Evolutionary conservation across 1,140 invertebrate species (phyloP).

Genomic region (Conopomorpha cramerella): DNA sequence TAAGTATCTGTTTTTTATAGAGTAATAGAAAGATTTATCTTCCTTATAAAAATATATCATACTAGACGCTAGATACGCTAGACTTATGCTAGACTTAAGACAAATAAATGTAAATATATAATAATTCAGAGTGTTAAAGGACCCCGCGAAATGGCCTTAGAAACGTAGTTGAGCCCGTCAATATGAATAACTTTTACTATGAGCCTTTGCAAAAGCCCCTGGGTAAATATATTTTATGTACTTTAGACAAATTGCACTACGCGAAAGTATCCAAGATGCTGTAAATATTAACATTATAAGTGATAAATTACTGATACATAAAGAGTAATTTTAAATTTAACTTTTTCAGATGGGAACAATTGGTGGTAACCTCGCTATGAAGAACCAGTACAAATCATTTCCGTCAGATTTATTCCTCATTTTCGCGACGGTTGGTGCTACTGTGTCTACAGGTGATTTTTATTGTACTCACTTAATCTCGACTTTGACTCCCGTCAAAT

Average conservation of each 20-base stretch:
- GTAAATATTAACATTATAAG: no score
- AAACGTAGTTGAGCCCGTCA: no score
- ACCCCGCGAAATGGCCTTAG: no score
- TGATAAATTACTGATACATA: no score
- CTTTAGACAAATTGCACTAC: no score
- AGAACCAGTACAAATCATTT: conserved; percentile 70
- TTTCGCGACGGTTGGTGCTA: conserved; percentile 66
- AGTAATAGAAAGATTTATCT: neutral
- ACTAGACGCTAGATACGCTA: neutral
- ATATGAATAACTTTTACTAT: no score
- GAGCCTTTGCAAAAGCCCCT: no score
- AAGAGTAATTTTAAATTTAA: neutral
- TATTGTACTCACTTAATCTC: neutral
- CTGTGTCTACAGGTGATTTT: conserved; percentile 25
- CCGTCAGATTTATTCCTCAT: conserved; percentile 74
- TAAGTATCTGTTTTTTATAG: conserved; percentile 22
- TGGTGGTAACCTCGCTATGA: conserved; percentile 76
- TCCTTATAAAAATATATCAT: no score
- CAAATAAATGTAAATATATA: no score
- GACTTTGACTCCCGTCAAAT: neutral
- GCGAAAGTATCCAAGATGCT: neutral
- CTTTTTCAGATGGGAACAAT: conserved; percentile 62
- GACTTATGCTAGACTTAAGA: no score
- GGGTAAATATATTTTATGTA: no score
- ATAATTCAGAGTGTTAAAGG: no score